A percentile compares a stretch with the other conserved stretches of the same genome.
Evolutionary conservation across 2,888 invertebrate genomes (phyloP).

Genomic region (Acheta domesticus): DNA sequence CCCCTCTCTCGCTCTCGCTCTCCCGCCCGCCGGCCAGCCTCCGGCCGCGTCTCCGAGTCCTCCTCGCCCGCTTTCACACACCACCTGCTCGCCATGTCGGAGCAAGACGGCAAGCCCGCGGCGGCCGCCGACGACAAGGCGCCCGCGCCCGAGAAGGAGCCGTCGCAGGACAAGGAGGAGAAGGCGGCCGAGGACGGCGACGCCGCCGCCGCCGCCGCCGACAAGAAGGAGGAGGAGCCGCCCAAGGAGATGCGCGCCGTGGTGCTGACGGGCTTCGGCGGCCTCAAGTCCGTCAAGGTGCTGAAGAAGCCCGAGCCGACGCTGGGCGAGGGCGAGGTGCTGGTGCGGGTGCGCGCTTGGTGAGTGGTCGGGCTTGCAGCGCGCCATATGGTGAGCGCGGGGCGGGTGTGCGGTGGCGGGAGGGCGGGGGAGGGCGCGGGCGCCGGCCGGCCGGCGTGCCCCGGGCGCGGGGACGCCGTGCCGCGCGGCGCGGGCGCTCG

Average conservation of each 20-base stretch:
- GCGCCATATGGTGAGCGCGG: conserved; percentile 19
- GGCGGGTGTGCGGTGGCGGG: too few relatives aligned
- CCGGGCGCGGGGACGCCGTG: neutral
- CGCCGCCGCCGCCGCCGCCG: conserved; percentile 45
- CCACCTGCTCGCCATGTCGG: neutral
- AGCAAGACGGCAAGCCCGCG: conserved; percentile 2
- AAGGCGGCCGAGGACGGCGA: conserved; percentile 56
- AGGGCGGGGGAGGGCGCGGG: neutral
- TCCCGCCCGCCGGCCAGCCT: too few relatives aligned
- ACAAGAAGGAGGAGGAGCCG: conserved; percentile 53
- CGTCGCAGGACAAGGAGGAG: conserved; percentile 42
- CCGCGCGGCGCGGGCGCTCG: neutral
- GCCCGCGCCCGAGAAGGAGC: conserved; percentile 35
- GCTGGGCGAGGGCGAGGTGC: conserved; percentile 68
- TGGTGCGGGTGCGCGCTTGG: conserved; percentile 83
- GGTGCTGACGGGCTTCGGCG: conserved; percentile 80
- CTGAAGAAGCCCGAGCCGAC: conserved; percentile 75
- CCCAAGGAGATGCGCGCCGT: conserved; percentile 83
- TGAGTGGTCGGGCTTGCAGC: conserved; percentile 52
- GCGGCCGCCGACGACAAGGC: neutral
- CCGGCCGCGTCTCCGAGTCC: too few relatives aligned
- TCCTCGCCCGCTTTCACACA: too few relatives aligned
- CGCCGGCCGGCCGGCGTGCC: neutral
- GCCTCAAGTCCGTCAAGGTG: conserved; percentile 79
- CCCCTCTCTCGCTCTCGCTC: too few relatives aligned